phyloP scores from a whole-genome alignment of 2,797 vertebrate species.

The Petrocephalus sullivani region DNA sequence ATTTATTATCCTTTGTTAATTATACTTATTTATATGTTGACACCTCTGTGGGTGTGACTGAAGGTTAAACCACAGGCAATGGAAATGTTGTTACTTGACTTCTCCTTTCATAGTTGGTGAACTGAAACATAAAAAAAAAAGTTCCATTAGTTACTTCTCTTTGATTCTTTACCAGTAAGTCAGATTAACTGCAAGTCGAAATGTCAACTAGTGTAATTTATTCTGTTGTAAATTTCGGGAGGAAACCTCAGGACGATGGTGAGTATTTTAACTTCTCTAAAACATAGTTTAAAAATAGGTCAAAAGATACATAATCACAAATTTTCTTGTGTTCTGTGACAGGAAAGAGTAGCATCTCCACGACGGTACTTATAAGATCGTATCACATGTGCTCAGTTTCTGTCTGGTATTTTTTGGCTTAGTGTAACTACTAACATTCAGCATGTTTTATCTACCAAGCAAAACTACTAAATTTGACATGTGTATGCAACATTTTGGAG shows the following conservation, averaged over 20 bases:
- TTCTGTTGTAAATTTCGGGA: slow-evolving; percentile 11
- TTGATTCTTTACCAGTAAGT: neutral
- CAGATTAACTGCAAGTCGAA: neutral
- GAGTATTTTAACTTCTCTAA: neutral
- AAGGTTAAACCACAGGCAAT: neutral
- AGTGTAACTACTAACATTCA: neutral
- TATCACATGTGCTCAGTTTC: neutral
- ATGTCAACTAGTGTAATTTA: neutral
- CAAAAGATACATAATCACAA: neutral
- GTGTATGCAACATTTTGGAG: neutral
- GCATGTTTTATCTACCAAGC: neutral
- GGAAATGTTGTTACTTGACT: neutral
- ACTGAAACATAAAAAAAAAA: neutral
- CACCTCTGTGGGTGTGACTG: neutral
- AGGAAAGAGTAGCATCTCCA: neutral
- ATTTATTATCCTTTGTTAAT: too few species aligned
- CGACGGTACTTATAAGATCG: neutral
- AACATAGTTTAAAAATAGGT: neutral
- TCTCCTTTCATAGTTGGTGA: neutral
- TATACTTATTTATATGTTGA: too few species aligned
- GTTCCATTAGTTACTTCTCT: neutral
- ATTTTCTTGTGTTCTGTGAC: neutral
- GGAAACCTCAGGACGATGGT: neutral
- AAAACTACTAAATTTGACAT: neutral
- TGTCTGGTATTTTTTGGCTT: neutral